Evolutionary conservation across 2,113 vertebrate genomes (phyloP).

Genomic region (Neodon shergylaensis): DNA sequence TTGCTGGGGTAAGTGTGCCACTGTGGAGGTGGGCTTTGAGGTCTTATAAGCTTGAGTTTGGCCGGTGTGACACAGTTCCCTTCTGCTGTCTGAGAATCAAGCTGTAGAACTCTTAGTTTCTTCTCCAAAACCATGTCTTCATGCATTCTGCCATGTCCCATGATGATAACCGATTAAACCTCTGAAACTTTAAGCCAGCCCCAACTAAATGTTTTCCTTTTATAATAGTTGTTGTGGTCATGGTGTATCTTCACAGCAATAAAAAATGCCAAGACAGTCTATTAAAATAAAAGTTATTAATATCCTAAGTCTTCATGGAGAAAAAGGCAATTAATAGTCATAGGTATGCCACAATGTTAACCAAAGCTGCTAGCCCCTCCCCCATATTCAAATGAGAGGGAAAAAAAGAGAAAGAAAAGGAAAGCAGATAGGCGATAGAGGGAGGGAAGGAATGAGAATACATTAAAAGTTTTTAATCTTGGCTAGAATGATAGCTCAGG

Average conservation of each 20-base stretch:
- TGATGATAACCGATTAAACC: not conserved
- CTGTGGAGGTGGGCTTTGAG: not conserved
- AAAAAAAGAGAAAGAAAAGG: not conserved
- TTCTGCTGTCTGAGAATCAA: not conserved
- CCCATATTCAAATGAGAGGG: not conserved
- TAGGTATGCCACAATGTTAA: not conserved
- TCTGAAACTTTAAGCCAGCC: not conserved
- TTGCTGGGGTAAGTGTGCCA: not conserved
- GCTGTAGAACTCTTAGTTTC: not conserved
- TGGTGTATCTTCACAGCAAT: not conserved
- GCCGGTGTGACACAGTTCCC: not conserved
- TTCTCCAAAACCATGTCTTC: not conserved
- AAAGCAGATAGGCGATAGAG: not conserved
- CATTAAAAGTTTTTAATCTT: not conserved
- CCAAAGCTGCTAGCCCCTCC: not conserved
- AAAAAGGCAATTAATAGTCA: constrained; percentile 3
- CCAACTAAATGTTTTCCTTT: not conserved
- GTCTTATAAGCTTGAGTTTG: not conserved
- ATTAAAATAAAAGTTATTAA: not conserved
- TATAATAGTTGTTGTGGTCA: not conserved
- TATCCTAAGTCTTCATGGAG: constrained; percentile 15
- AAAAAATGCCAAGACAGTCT: not conserved
- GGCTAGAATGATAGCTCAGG: not conserved
- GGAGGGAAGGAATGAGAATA: not conserved
- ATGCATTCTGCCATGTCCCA: not conserved